Base-by-base conservation (phyloP, 2,797 vertebrate genomes). In the Chromobotia macracanthus region DNA sequence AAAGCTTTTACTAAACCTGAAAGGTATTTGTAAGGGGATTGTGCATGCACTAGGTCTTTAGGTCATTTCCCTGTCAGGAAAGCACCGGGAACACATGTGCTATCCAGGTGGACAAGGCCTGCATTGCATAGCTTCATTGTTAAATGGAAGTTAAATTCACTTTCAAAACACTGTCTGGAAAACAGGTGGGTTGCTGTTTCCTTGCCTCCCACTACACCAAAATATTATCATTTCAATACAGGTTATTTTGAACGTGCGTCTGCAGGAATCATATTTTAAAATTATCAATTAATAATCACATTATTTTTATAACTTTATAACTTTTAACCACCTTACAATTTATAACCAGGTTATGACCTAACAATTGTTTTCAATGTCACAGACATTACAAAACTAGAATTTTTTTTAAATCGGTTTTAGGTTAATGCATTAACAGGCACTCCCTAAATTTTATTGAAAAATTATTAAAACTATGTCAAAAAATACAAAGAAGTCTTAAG, bases 1-100 rank as follows among this genome's bases (percentile, higher is more conserved):
- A 25, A 65, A 31, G 15, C 21, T 81, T 61, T 78, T 67, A 25
- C 51, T n/a, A 48, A 79, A 85, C 58, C 79, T 83, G 79, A 69
- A 81, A 19, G 21, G 23, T 81, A 80, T 85, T 82, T 85, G 56
- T 65, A 55, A 72, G 55, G 13, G 61, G 77, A 77, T 70, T 50
- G 81, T 65, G 81, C 68, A 68, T 80, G 53, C 21, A 67, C 61
- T 48, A 73, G 41, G 65, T 31, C 41, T 5, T 64, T 64, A 72
- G 68, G 75, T 65, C 56, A 15, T 38, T 73, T 80, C 80, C 61
- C 48, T 79, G 53, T 58, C 23, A 68, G 67, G 41, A 82, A 48
- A 11, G 25, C 53, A 74, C 51, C 50, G 16, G 35, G 35, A 56
- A 44, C 50, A 75, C 84, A 86, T 67, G 31, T 82, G 82, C 70